phyloP scores from a whole-genome alignment of 1,140 invertebrate species.

The Pectinophora gossypiella region DNA sequence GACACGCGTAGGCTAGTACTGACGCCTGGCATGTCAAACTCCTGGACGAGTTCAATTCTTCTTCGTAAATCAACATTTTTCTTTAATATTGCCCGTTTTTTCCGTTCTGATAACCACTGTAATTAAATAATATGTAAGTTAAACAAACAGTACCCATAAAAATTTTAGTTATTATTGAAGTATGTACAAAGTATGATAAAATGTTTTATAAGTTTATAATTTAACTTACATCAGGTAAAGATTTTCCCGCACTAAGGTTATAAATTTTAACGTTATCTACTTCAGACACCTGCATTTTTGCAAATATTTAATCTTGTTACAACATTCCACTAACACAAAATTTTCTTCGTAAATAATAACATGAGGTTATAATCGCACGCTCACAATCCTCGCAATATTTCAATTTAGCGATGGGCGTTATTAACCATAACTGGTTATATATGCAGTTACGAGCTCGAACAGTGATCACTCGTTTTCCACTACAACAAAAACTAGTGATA shows the following conservation, averaged over 20 bases:
- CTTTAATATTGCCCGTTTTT: slow-evolving; percentile 89
- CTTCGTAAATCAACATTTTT: slow-evolving; percentile 93
- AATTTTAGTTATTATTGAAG: no score
- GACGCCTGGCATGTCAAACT: slow-evolving; percentile 98
- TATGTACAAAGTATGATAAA: slow-evolving; percentile 14
- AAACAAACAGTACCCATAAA: no score
- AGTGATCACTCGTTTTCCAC: no score
- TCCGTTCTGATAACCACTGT: slow-evolving; percentile 95
- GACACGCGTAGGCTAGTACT: slow-evolving; percentile 91
- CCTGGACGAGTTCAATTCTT: slow-evolving; percentile 97
- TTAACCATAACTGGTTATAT: no score
- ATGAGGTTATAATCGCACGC: no score
- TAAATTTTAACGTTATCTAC: slow-evolving; percentile 98
- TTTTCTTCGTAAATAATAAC: no score
- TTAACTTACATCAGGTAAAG: slow-evolving; percentile 92
- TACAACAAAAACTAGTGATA: no score
- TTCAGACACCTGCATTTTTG: slow-evolving; percentile 86
- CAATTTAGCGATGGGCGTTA: no score
- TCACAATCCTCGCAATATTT: no score
- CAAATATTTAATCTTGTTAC: no score
- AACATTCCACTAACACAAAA: no score
- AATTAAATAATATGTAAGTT: background rate
- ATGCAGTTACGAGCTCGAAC: no score
- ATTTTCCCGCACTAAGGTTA: slow-evolving; percentile 97
- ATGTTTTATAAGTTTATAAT: slow-evolving; percentile 9